Base-by-base conservation (phyloP, 2,888 invertebrate species). In the Lasioglossum lativentre region DNA sequence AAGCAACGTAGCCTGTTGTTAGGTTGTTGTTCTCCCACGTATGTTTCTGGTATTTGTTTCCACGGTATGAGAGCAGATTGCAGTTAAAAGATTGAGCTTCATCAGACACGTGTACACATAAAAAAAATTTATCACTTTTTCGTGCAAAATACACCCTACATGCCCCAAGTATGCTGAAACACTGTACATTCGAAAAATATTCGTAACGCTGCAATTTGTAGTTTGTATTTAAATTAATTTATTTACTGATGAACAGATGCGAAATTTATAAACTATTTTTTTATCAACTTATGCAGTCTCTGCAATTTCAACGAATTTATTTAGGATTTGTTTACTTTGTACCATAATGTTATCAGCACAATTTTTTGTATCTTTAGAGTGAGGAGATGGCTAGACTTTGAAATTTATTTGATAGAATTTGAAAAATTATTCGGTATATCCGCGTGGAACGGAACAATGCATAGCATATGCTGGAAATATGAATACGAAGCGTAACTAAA, bases 1-100 rank as follows among this genome's bases (percentile, higher is more conserved):
- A 68, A 68, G 68, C 34, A 66, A 66, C 19, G 66, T 66, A 34
- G 34, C 68, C 68, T 68, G 68, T 38, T 68, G 68, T 68, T 23
- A 68, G 38, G 68, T 38, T 68, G 68, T 68, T 68, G 68, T 38
- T 68, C 68, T 68, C 38, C 4, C 10, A 68, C 34, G 38, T 23
- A 34, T 12, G 38, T 23, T 68, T 68, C 38, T 68, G 68, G 23
- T 68, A 68, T 12, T 38, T 10, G 63, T 68, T 68, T 10, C 10
- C 23, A 38, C 23, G 68, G 23, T 23, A 68, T 1, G 23, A 68
- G 23, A 38, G 23, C 10, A 66, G 30, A 23, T 66, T 66, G 34
- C 23, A 30, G 23, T 34, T 34, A 34, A 38, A 68, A 68, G 34
- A 68, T 68, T 68, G 10, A 38, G 12, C 12, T 68, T 38, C 34